Evolutionary conservation across 2,797 vertebrate genomes (phyloP), one percentile per base, ranked within the genome.

Genomic region (Parambassis ranga): DNA sequence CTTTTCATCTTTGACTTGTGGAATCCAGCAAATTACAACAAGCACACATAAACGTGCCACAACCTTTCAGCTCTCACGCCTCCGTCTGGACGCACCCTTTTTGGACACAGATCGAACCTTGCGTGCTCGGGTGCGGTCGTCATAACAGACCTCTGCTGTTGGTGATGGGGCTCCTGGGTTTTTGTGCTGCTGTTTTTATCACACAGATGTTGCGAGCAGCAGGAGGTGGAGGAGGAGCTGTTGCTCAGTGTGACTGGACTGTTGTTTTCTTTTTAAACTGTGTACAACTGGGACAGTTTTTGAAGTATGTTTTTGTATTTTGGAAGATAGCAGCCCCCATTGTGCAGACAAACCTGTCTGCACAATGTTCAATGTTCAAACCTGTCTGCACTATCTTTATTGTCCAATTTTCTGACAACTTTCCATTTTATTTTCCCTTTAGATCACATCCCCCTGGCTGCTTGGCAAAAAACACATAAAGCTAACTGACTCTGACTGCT

Each of bases 151-250:
- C 24, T 58, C 33, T 15, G 35, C 47, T 67, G 64, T 33, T 20
- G 26, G 20, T 37, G 46, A 43, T 33, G 50, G 30, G 18, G 53
- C 58, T 69, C 57, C 42, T 3, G 50, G 30, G 41, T 32, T 50
- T 51, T 46, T 46, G 39, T 14, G 19, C 9, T 32, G 65, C 65
- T 69, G 39, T 42, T 69, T 73, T 44, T 53, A 53, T 53, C 30
- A 31, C 22, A 38, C 51, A 74, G 62, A 65, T 70, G 67, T 75
- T 57, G 14, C 70, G 75, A 76, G n/a, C n/a, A n/a, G n/a, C n/a
- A n/a, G 64, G 63, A 49, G 71, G 76, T 57, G 58, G 53, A 71
- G n/a, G n/a, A 47, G 32, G 28, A 61, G n/a, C n/a, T n/a, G n/a
- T 32, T 35, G 35, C 33, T 65, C 41, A 35, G 13, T 27, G n/a